phyloP scores from a whole-genome alignment of 2,113 vertebrate species.

The Noturus placidus region DNA sequence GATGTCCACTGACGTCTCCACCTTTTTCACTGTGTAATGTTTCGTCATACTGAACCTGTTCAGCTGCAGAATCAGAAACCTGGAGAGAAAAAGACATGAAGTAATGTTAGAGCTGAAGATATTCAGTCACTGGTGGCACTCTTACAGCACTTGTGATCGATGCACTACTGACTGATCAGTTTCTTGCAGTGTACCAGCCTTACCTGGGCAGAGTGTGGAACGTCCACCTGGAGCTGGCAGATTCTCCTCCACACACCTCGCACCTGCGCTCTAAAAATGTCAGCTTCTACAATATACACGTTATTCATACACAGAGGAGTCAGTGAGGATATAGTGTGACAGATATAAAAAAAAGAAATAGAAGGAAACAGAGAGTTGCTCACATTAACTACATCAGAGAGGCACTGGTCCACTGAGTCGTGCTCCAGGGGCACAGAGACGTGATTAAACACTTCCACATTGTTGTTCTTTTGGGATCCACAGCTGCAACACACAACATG shows the following conservation, averaged over 20 bases:
- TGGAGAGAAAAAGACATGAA: not conserved
- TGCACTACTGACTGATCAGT: not conserved
- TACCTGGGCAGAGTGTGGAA: slow-evolving; percentile 16
- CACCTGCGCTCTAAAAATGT: not conserved
- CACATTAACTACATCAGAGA: too few species aligned
- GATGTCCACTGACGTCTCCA: not conserved
- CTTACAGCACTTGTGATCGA: not conserved
- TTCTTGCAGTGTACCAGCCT: not conserved
- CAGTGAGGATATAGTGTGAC: not conserved
- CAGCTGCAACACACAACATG: too few species aligned
- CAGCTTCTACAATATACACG: not conserved
- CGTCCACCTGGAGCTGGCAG: not conserved
- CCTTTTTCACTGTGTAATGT: not conserved
- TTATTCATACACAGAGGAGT: not conserved
- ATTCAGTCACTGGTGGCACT: not conserved
- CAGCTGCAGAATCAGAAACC: slow-evolving; percentile 25
- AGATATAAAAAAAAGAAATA: not conserved
- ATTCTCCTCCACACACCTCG: not conserved
- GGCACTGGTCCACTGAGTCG: slow-evolving; percentile 14
- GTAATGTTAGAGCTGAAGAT: not conserved
- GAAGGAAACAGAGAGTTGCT: not conserved
- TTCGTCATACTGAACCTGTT: not conserved
- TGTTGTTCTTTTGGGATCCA: too few species aligned
- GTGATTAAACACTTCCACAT: not conserved
- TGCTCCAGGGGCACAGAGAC: not conserved